Evolutionary conservation across 92 coral and sea anemone genomes (phyloP), one percentile per base, ranked within the genome.

Genomic region (Bergia puertoricense): DNA sequence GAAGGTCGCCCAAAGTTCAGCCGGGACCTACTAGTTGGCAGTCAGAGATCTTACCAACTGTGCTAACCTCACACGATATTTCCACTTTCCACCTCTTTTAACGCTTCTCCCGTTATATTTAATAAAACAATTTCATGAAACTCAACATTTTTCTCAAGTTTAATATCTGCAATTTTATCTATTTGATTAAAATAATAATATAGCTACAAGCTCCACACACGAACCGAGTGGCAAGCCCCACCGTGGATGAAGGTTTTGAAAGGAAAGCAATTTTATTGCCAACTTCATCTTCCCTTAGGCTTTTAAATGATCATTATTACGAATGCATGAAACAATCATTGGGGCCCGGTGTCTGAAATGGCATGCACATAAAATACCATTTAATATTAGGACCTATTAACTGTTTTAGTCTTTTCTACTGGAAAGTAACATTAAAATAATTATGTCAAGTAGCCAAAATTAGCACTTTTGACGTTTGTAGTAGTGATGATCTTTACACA

Each of bases 261-360:
- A 72, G 40, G 65, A 39, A 51, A 66, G 37, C 81, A 37, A 38
- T 42, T 66, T 71, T 8, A 68, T 9, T 48, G 41, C 22, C n/a
- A 38, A 82, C 59, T 41, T 43, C 37, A 43, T 45, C 77, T 42
- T 8, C 71, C 16, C 87, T 44, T 36, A 23, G 77, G 77, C 36
- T 67, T 15, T 59, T 45, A n/a, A 23, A 45, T 46, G 78, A 46
- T 16, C 36, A 71, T 69, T 84, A 46, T 68, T 68, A 84, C 86
- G 77, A 68, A 84, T 84, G 67, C 87, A 69, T 84, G 45, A 36
- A 48, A 71, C 77, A 37, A 71, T 69, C 86, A 66, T 13, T 67
- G 23, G 39, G 77, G 76, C 76, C 86, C 66, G 72, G 75, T 51
- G 54, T 65, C 22, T 40, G 62, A 65, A n/a, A 8, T 65, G 62